Base-by-base conservation (phyloP, 2,888 invertebrate genomes). In the Aplocera efformata region DNA sequence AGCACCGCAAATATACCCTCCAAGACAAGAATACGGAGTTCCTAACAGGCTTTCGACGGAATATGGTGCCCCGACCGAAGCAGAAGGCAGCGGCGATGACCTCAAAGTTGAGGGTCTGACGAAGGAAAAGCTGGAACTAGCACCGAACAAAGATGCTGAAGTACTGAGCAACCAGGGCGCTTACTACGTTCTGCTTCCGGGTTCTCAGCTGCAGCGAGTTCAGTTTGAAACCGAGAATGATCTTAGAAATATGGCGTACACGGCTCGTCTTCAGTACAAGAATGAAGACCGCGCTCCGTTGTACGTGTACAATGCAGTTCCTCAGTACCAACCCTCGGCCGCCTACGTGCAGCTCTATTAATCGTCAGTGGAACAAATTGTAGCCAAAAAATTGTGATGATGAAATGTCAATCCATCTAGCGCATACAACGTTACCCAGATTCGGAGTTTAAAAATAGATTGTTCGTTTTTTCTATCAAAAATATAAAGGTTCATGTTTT, bases 101-200 rank as follows among this genome's bases (percentile, higher is more conserved):
- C 41, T 58, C 0, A 46, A 52, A 51, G 57, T 55, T 6, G 56
- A 56, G 31, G 58, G 60, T 9, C 61, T 67, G 5, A 63, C 65
- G 23, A 71, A 68, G 17, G 73, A 63, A 10, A 65, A 73, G 52
- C 33, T 84, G 41, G 56, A 78, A 60, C 65, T 70, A 10, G 71
- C 53, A 3, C 67, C 73, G 0, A 72, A 76, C 31, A 67, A 64
- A 1, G 77, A 79, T 7, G 66, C 72, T 33, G 82, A 83, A 37
- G 69, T 85, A 3, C 64, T 89, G 10, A 80, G 67, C 44, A 60
- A 70, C 31, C 73, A 79, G 54, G 92, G 92, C 4, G 89, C 90
- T 17, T 93, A 93, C 68, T 92, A 91, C 67, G 85, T 92, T 5
- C 89, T 92, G 24, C 80, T 92, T 47, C 92, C 92, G 1, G 89